Conservation (phyloP, 2,113 vertebrate species). For the Calypte anna region DNA sequence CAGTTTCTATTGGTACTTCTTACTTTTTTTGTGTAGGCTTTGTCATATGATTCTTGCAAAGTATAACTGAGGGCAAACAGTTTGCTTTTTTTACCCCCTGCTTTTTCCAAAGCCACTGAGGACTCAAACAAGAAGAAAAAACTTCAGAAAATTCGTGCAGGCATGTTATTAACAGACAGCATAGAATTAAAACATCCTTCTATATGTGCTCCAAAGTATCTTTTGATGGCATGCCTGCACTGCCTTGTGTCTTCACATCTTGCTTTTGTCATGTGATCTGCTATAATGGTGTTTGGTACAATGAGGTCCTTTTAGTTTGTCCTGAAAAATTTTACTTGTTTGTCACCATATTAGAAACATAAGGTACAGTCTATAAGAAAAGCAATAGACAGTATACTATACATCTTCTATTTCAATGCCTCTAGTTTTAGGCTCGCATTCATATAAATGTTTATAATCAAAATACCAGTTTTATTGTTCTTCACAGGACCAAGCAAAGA, state of each 20-base stretch:
- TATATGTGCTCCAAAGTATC: neutral
- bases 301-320: conserved; percentile 45
- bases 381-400: conserved; percentile 72
- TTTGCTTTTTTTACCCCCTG: neutral
- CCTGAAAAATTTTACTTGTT: conserved; percentile 34
- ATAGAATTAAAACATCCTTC: neutral
- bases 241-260: neutral
- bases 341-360: conserved; percentile 43
- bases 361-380: conserved; percentile 54
- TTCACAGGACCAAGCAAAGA: conserved; percentile 48
- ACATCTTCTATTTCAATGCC: conserved; percentile 46
- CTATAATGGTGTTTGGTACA: neutral
- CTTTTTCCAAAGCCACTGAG: neutral
- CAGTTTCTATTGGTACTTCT: neutral
- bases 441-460: conserved; percentile 54
- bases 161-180: neutral
- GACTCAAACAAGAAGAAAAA: conserved; percentile 52
- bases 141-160: conserved; percentile 14
- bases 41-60: neutral
- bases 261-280: conserved; percentile 20
- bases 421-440: conserved; percentile 47
- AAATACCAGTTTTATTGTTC: conserved; percentile 48
- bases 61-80: neutral
- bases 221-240: neutral
- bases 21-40: neutral